Evolutionary conservation across 2,113 vertebrate genomes (phyloP).

Genomic region (Lynx canadensis): DNA sequence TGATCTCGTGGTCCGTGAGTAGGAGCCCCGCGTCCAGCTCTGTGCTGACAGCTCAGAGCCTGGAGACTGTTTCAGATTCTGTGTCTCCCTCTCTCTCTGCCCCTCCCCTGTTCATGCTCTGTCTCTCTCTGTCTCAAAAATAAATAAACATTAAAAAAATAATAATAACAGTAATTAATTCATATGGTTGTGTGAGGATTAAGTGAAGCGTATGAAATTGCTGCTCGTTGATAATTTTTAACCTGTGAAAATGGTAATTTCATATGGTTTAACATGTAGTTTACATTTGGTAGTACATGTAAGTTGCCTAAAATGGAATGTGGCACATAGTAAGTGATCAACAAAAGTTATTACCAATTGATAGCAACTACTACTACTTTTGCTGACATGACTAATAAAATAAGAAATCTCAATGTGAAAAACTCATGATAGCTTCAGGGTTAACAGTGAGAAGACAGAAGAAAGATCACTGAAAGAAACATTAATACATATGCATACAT

Average conservation of each 20-base stretch:
- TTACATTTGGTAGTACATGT: background rate
- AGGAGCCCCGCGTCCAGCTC: accelerated
- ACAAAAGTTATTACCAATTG: background rate
- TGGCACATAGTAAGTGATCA: background rate
- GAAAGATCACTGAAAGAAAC: background rate
- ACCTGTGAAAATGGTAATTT: background rate
- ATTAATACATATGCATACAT: too few species aligned
- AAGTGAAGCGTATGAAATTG: background rate
- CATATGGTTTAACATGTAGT: background rate
- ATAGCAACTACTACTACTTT: background rate
- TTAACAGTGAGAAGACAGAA: background rate
- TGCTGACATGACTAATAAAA: background rate
- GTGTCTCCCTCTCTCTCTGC: too few species aligned
- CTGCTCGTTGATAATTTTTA: background rate
- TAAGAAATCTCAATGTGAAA: background rate
- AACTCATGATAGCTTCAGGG: background rate
- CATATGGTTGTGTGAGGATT: background rate
- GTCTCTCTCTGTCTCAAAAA: too few species aligned
- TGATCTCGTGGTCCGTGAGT: too few species aligned
- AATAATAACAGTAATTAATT: background rate
- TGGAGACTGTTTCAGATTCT: too few species aligned
- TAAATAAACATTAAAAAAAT: too few species aligned
- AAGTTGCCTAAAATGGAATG: background rate
- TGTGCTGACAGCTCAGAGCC: too few species aligned
- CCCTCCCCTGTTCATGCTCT: too few species aligned